These are phyloP conservation scores for Corvus cornix DNA, from an alignment of 2,113 vertebrate genomes.

Conservation along the genomic window DNA sequence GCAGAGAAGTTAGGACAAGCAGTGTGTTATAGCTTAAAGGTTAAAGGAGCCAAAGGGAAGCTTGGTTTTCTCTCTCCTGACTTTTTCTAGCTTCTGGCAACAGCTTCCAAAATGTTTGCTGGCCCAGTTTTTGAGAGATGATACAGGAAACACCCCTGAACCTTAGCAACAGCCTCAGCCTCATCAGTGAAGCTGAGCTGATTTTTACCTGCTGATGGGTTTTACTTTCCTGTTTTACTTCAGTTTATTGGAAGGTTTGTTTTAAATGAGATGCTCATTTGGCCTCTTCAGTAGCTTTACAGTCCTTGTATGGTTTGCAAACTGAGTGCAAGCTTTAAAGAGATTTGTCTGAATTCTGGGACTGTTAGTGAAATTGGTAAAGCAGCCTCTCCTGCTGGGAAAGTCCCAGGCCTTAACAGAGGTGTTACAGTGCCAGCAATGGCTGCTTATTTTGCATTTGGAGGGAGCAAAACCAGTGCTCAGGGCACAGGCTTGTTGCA, in stretches of 20 bases:
- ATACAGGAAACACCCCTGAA: fast-evolving
- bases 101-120: neutral
- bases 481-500: neutral
- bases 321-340: neutral
- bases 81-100: neutral
- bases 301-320: neutral
- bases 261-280: neutral
- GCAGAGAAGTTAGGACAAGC: neutral
- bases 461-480: neutral
- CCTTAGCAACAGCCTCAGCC: neutral
- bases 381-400: neutral
- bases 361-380: neutral
- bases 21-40: neutral
- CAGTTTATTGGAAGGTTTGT: neutral
- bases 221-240: neutral
- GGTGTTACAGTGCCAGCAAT: neutral
- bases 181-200: neutral
- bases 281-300: neutral
- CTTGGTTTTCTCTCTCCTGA: neutral
- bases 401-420: too few relatives aligned
- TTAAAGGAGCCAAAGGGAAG: neutral
- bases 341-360: neutral
- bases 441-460: neutral
- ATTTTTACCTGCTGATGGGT: neutral
- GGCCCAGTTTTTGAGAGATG: neutral